These are phyloP conservation scores for Isurus oxyrinchus DNA, from an alignment of 2,113 vertebrate species.

Conservation along the genomic window DNA sequence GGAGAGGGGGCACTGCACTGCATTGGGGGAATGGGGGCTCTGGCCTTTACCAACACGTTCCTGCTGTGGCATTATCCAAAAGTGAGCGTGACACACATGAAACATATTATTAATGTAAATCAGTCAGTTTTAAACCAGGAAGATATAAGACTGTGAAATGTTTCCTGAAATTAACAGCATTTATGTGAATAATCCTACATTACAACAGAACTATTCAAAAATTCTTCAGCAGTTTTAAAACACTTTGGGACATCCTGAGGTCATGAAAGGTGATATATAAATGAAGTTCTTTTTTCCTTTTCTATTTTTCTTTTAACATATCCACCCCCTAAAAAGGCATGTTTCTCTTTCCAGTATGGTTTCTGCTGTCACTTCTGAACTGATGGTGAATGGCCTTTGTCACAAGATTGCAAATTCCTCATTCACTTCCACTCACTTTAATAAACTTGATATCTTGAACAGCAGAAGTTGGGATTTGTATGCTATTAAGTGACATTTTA, in stretches of 20 bases:
- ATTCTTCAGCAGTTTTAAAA: not conserved
- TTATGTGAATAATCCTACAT: not conserved
- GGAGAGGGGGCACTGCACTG: not conserved
- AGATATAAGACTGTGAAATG: not conserved
- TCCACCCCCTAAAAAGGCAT: not conserved
- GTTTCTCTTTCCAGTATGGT: not conserved
- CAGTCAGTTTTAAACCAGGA: not conserved
- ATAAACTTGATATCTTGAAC: conserved; percentile 20
- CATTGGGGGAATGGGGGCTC: not conserved
- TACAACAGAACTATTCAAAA: not conserved
- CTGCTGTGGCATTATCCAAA: not conserved
- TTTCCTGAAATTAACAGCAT: not conserved
- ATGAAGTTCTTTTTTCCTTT: not conserved
- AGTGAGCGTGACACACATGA: not conserved
- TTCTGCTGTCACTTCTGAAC: not conserved
- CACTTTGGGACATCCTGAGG: not conserved
- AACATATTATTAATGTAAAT: not conserved
- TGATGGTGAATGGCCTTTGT: not conserved
- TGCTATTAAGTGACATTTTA: not conserved
- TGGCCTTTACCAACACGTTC: not conserved
- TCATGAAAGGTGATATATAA: not conserved
- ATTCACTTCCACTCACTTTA: not conserved
- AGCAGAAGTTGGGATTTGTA: not conserved
- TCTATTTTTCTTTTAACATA: not conserved
- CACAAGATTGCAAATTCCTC: not conserved